Percentiles rank a stretch among this genome's conserved stretches.
phyloP scores from a whole-genome alignment of 2,113 vertebrate genomes.

The Dascyllus trimaculatus region DNA sequence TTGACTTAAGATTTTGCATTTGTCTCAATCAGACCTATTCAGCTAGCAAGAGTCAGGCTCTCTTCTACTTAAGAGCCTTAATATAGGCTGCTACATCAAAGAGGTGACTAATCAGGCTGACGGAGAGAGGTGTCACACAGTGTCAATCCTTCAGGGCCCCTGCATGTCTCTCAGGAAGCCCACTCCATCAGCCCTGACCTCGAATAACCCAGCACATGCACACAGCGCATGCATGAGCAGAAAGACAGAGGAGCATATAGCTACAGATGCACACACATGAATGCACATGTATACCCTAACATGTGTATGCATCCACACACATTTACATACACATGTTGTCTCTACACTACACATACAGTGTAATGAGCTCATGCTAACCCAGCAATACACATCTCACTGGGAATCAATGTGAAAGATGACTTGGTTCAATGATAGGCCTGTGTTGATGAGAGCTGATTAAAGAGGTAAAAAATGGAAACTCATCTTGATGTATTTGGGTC shows the following conservation, averaged over 20 bases:
- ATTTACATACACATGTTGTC: not conserved
- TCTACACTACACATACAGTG: not conserved
- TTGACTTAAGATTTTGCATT: slow-evolving; percentile 17
- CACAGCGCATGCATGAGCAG: slow-evolving; percentile 3
- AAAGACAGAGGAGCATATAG: slow-evolving; percentile 2
- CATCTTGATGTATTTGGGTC: slow-evolving; percentile 85
- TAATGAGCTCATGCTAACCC: slow-evolving; percentile 17
- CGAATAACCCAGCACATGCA: slow-evolving; percentile 32
- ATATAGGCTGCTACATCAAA: slow-evolving; percentile 72
- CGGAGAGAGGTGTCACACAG: slow-evolving; percentile 67
- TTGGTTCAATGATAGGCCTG: slow-evolving; percentile 59
- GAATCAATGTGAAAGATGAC: slow-evolving; percentile 59
- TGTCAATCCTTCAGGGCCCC: slow-evolving; percentile 74
- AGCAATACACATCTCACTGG: slow-evolving; percentile 42
- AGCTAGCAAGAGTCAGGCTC: slow-evolving; percentile 40
- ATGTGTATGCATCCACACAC: not conserved
- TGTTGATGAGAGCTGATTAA: slow-evolving; percentile 70
- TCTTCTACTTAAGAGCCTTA: slow-evolving; percentile 61
- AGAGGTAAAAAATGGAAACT: slow-evolving; percentile 75
- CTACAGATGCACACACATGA: not conserved
- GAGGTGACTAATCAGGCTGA: slow-evolving; percentile 78
- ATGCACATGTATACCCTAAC: not conserved
- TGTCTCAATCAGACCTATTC: slow-evolving; percentile 58
- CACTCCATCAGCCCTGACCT: slow-evolving; percentile 68
- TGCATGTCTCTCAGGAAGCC: slow-evolving; percentile 57